Evolutionary conservation across 2,888 invertebrate genomes (phyloP).

Genomic region (Gastracanthus pulcherrimus): DNA sequence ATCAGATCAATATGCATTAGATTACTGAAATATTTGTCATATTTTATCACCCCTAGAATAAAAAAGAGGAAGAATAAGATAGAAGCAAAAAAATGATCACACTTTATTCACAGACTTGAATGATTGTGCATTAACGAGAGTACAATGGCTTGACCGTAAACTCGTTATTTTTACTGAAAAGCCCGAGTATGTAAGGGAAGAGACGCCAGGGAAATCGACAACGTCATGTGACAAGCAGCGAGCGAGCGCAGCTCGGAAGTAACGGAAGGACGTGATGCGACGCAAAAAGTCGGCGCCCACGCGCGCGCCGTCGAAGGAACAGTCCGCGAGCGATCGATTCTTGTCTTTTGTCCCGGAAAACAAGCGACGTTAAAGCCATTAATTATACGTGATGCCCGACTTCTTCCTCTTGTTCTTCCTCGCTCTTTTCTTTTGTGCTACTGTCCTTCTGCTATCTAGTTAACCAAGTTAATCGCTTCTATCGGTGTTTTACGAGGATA

Average conservation of each 20-base stretch:
- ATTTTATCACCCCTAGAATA: too few relatives aligned
- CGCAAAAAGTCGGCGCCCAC: conserved; percentile 56
- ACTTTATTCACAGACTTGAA: conserved; percentile 31
- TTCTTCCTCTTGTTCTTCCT: conserved; percentile 38
- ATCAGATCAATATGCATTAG: too few relatives aligned
- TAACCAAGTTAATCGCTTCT: conserved; percentile 46
- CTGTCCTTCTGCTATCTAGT: conserved; percentile 1
- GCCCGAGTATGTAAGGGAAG: background rate
- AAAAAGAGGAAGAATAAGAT: too few relatives aligned
- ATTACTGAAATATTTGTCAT: too few relatives aligned
- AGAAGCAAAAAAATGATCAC: conserved; percentile 26
- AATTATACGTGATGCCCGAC: conserved; percentile 45
- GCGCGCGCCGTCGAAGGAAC: conserved; percentile 1
- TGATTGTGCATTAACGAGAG: conserved; percentile 47
- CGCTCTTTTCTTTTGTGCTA: background rate
- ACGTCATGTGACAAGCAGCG: conserved; percentile 46
- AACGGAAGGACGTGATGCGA: conserved; percentile 57
- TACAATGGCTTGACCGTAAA: conserved; percentile 40
- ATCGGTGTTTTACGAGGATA: background rate
- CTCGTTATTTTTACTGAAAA: conserved; percentile 44
- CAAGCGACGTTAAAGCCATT: conserved; percentile 42
- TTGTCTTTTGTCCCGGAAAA: conserved; percentile 40
- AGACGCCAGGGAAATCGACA: conserved; percentile 41
- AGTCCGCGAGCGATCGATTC: conserved; percentile 48
- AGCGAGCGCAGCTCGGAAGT: conserved; percentile 23